A percentile compares a stretch with the other conserved stretches of the same genome.
Conservation (phyloP, 2,113 vertebrate species). For the Neomonachus schauinslandi region DNA sequence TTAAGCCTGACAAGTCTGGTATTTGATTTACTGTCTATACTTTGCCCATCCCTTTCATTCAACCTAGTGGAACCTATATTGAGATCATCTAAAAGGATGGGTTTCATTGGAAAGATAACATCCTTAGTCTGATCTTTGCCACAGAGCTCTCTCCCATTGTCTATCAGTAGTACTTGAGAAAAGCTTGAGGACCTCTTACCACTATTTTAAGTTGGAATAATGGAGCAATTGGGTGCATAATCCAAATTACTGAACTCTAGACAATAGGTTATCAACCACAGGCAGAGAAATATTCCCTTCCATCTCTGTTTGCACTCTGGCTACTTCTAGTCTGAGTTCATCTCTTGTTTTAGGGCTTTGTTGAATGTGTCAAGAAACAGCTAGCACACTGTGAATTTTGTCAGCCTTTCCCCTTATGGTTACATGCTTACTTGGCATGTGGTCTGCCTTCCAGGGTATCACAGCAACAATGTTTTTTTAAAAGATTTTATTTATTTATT, state of each 20-base stretch:
- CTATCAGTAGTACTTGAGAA: not conserved
- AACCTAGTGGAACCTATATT: not conserved
- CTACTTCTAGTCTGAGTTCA: not conserved
- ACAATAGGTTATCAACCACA: not conserved
- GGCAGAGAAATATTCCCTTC: not conserved
- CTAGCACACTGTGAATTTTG: not conserved
- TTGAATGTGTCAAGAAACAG: slow-evolving; percentile 38
- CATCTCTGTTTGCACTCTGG: not conserved
- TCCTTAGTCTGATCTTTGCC: not conserved
- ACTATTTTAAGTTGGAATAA: not conserved
- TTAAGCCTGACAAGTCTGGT: not conserved
- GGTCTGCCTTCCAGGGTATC: not conserved
- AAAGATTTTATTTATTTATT: no score
- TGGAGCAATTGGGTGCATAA: not conserved
- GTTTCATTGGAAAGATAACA: not conserved
- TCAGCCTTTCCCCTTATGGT: not conserved
- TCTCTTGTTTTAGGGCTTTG: slow-evolving; percentile 11
- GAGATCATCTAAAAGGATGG: not conserved
- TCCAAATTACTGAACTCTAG: not conserved
- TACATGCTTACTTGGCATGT: not conserved
- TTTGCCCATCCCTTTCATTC: not conserved
- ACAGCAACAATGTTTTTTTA: not conserved
- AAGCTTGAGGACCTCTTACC: not conserved
- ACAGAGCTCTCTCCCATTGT: not conserved
- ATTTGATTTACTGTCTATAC: slow-evolving; percentile 14